Percentiles rank a stretch among this genome's conserved stretches.
Conservation (phyloP, 2,797 vertebrate genomes). For the Takifugu ocellatus region DNA sequence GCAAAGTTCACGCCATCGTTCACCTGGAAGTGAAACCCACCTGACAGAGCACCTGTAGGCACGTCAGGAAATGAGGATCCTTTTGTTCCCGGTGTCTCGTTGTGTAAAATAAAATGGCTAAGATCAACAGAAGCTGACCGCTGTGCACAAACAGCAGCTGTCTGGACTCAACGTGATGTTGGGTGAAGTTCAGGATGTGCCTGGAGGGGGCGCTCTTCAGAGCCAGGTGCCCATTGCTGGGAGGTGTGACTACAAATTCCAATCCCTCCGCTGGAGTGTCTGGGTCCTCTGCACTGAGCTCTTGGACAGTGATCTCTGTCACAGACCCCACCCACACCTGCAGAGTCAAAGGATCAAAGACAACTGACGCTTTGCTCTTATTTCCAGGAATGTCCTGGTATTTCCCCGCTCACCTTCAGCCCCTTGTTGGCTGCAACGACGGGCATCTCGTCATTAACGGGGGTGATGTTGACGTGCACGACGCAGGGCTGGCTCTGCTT, state of each 20-base stretch:
- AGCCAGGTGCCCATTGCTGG: constrained; percentile 85
- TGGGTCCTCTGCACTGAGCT: constrained; percentile 81
- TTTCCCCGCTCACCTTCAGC: constrained; percentile 73
- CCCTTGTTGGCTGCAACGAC: constrained; percentile 79
- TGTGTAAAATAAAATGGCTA: too few species aligned
- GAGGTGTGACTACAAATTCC: constrained; percentile 81
- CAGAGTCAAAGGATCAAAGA: neutral
- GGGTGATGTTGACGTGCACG: constrained; percentile 74
- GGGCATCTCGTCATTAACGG: constrained; percentile 85
- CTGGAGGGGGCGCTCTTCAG: constrained; percentile 78
- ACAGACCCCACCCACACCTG: constrained; percentile 86
- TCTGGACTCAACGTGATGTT: constrained; percentile 77
- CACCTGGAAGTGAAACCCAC: constrained; percentile 90
- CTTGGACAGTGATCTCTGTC: constrained; percentile 78
- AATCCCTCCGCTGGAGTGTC: constrained; percentile 79
- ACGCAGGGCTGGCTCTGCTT: constrained; percentile 81
- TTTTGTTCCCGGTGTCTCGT: too few species aligned
- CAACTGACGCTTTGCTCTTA: neutral
- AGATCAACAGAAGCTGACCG: constrained; percentile 63
- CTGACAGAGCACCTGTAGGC: constrained; percentile 76
- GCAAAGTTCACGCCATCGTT: constrained; percentile 89
- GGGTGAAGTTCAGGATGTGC: constrained; percentile 87
- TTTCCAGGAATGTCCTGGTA: too few species aligned
- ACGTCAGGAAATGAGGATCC: neutral
- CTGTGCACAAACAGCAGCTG: constrained; percentile 85